Percentiles rank a stretch among this genome's conserved stretches.
These are phyloP conservation scores for Tetramorium alpestre DNA, from an alignment of 1,140 invertebrate species.

Conservation along the genomic window DNA sequence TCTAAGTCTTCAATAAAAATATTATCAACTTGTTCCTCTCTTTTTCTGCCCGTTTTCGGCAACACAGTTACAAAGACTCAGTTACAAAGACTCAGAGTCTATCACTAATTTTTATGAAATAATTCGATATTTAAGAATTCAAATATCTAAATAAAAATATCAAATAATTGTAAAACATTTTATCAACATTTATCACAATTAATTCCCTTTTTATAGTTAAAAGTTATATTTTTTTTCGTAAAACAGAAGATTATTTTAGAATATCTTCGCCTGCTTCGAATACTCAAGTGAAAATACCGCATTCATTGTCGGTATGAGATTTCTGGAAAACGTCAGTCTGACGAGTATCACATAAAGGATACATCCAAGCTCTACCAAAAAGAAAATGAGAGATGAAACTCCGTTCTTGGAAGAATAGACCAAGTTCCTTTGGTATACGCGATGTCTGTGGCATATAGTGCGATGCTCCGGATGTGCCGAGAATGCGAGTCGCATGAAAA, in stretches of 20 bases:
- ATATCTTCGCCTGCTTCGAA: not conserved
- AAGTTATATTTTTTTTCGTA: not conserved
- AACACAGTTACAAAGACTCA: not conserved
- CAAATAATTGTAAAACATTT: not conserved
- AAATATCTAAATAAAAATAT: not conserved
- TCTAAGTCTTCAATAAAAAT: not conserved
- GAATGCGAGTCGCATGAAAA: not conserved
- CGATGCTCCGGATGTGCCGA: not conserved
- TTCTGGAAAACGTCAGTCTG: constrained; percentile 25
- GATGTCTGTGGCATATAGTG: not conserved
- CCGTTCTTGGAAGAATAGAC: not conserved
- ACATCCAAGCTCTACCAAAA: not conserved
- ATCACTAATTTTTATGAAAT: not conserved
- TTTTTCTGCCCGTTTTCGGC: not conserved
- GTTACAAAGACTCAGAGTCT: not conserved
- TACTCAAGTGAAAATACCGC: not conserved
- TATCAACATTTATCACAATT: not conserved
- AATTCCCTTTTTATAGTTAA: not conserved
- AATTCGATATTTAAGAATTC: not conserved
- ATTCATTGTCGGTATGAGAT: constrained; percentile 22
- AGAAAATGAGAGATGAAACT: not conserved
- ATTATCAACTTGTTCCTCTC: not conserved
- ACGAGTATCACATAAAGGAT: not conserved
- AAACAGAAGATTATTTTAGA: not conserved
- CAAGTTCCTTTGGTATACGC: constrained; percentile 13